A percentile compares a stretch with the other conserved stretches of the same genome.
phyloP scores from a whole-genome alignment of 2,113 vertebrate species.

The Zosterops hypoxanthus region DNA sequence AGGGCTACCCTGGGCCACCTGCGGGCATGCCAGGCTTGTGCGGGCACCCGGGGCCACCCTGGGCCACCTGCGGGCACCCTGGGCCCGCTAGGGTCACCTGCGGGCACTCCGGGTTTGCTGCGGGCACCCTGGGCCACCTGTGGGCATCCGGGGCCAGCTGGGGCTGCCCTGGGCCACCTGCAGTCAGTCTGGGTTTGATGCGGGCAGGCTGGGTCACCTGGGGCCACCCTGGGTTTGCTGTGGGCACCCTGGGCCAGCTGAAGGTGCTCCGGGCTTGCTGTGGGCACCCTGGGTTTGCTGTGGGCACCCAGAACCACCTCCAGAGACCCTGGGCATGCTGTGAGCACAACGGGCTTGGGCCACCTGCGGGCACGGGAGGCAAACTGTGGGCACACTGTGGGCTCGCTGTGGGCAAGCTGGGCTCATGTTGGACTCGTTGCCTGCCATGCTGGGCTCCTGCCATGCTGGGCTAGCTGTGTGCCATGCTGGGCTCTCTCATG shows the following conservation, averaged over 20 bases:
- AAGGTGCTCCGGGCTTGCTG: background rate
- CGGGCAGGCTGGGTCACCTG: no score
- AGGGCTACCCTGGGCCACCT: accelerated
- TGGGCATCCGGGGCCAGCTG: background rate
- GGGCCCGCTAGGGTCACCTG: no score
- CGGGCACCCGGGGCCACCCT: background rate
- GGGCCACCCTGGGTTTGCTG: background rate
- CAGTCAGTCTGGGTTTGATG: no score
- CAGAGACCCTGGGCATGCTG: accelerated
- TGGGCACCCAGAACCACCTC: no score
- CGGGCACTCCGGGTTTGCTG: no score
- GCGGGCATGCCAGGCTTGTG: no score
- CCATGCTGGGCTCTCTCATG: background rate
- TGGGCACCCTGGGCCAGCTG: background rate
- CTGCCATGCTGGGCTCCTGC: background rate
- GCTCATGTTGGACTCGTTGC: background rate
- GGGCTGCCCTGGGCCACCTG: background rate
- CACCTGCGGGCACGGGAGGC: background rate
- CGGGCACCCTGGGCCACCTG: no score
- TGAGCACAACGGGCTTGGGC: accelerated
- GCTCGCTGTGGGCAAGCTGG: background rate
- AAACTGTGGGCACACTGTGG: background rate
- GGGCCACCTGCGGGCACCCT: background rate
- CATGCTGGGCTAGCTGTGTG: background rate
- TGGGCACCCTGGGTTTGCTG: background rate